Base-by-base conservation (phyloP, 2,888 invertebrate genomes). In the Orthosia gracilis region DNA sequence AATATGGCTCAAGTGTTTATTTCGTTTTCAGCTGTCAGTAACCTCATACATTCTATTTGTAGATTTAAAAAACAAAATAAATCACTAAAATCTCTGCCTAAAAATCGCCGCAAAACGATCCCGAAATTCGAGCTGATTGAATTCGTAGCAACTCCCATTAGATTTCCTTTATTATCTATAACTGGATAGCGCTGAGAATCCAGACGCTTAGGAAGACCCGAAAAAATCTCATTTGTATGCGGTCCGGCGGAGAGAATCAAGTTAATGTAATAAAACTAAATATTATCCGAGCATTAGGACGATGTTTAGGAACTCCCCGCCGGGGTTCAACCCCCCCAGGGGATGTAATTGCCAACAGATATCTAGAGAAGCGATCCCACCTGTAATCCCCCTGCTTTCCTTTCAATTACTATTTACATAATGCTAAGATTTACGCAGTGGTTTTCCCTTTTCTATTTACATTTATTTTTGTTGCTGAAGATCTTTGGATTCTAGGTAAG, bases 391-490 rank as follows among this genome's bases (percentile, higher is more conserved):
- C 18, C 59, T 66, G 82, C 61, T 76, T 79, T 74, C 73, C 49
- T 62, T 79, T 85, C 82, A 76, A 82, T 82, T 82, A 74, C 69
- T 69, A 82, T 84, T 79, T 85, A 82, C 82, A 82, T 84, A 82
- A 84, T 68, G 45, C 49, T 58, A 71, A 82, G 72, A 82, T 76
- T 82, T 71, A 69, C 45, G 40, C 63, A 76, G 49, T 67, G 78
- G 63, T 40, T 64, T 65, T 71, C 45, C 49, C 59, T 76, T 68
- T 61, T 54, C 62, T 73, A 63, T 79, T 67, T 52, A 45, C 21
- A 31, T 66, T 68, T 58, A 47, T 47, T 45, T 75, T 62, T n/a
- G 49, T 58, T 47, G 15, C 15, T 23, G 1, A 54, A 26, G 23
- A 9, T 23, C 17, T n/a, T 4, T 17, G 31, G n/a, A 17, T 47